Percentiles rank a stretch among this genome's conserved stretches.
These are phyloP conservation scores for Drosophila maculinotata DNA, from an alignment of 2,888 invertebrate genomes.

Conservation along the genomic window DNA sequence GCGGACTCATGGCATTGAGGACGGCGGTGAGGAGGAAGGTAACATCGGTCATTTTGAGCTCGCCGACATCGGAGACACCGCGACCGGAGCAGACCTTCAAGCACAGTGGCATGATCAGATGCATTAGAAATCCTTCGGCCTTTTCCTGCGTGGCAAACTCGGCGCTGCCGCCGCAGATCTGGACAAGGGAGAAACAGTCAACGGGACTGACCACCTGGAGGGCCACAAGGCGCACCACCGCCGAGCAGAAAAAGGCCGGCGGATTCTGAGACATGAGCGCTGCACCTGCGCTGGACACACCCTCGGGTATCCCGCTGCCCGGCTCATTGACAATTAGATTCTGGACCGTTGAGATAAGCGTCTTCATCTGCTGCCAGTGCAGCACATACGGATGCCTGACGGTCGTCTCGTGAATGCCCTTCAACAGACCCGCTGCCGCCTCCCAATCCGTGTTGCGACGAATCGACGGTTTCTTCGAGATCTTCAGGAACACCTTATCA, in stretches of 20 bases:
- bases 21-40: slow-evolving; percentile 95
- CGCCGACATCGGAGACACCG: slow-evolving; percentile 95
- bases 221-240: slow-evolving; percentile 97
- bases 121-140: slow-evolving; percentile 97
- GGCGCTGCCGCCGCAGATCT: slow-evolving; percentile 96
- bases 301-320: slow-evolving; percentile 86
- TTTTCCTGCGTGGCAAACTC: slow-evolving; percentile 95
- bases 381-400: slow-evolving; percentile 97
- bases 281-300: slow-evolving; percentile 92
- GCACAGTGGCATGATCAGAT: slow-evolving; percentile 97
- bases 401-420: slow-evolving; percentile 97
- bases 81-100: slow-evolving; percentile 97
- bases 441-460: slow-evolving; percentile 98
- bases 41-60: slow-evolving; percentile 95
- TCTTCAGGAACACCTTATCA: slow-evolving; percentile 98
- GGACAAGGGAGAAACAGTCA: slow-evolving; percentile 95
- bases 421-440: slow-evolving; percentile 96
- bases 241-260: slow-evolving; percentile 97
- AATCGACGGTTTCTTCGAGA: slow-evolving; percentile 97
- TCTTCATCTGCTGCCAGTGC: slow-evolving; percentile 97
- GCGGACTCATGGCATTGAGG: slow-evolving; percentile 93
- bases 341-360: slow-evolving; percentile 93
- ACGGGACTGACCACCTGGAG: slow-evolving; percentile 97
- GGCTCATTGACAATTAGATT: slow-evolving; percentile 86
- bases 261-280: slow-evolving; percentile 96